These are phyloP conservation scores for Riparia riparia DNA, from an alignment of 2,113 vertebrate genomes.

Conservation along the genomic window DNA sequence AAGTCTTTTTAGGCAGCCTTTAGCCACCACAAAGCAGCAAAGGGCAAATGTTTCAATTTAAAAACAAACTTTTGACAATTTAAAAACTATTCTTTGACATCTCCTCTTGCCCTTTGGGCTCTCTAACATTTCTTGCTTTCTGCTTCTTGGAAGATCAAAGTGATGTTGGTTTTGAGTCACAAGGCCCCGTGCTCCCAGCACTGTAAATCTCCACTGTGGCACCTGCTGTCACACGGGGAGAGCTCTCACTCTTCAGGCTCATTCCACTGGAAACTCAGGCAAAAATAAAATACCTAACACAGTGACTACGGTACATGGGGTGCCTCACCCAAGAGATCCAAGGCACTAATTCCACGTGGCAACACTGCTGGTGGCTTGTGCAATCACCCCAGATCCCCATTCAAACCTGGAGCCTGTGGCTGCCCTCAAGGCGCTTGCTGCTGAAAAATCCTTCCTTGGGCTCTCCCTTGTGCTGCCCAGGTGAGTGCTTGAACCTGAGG, in stretches of 20 bases:
- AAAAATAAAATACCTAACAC: neutral
- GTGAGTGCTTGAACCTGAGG: neutral
- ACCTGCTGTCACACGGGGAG: neutral
- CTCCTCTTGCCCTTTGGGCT: neutral
- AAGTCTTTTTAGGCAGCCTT: neutral
- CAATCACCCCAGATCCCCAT: neutral
- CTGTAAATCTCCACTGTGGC: neutral
- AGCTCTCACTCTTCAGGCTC: neutral
- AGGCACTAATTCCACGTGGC: neutral
- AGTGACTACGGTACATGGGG: accelerated
- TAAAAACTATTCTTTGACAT: neutral
- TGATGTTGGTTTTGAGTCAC: neutral
- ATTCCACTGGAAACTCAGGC: neutral
- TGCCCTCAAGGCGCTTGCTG: neutral
- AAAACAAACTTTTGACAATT: neutral
- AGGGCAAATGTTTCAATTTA: neutral
- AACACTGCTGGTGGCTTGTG: neutral
- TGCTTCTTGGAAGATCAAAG: neutral
- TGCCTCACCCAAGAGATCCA: neutral
- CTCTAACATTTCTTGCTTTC: neutral
- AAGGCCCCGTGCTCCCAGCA: neutral
- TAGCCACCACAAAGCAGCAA: neutral
- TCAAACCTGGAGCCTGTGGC: neutral
- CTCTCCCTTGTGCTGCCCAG: neutral
- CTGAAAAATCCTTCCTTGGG: neutral